Evolutionary conservation across 2,888 invertebrate species (phyloP).

Genomic region (Stenodema calcarata): DNA sequence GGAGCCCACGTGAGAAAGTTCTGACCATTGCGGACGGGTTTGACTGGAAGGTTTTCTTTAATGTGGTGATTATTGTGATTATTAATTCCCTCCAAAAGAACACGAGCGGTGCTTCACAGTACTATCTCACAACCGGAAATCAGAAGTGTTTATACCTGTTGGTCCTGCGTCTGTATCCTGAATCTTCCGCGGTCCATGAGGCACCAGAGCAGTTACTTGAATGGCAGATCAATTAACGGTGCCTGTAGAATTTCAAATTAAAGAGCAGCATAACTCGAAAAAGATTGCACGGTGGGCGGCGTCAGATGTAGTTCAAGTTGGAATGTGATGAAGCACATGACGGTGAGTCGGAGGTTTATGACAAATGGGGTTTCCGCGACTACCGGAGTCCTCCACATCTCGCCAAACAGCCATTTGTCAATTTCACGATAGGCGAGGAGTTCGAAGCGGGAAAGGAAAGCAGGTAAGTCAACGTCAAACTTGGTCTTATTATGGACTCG

Average conservation of each 20-base stretch:
- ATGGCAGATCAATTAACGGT: too few species aligned
- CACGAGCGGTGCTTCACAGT: too few species aligned
- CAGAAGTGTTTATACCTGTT: too few species aligned
- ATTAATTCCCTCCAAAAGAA: too few species aligned
- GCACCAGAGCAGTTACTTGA: too few species aligned
- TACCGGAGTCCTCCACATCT: neutral
- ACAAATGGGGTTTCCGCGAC: constrained; percentile 31
- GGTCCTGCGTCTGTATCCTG: too few species aligned
- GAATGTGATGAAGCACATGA: neutral
- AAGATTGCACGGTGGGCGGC: neutral
- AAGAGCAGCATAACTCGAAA: neutral
- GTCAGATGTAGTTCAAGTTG: neutral
- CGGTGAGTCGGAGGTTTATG: neutral
- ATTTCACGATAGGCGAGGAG: constrained; percentile 10
- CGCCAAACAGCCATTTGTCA: constrained; percentile 33
- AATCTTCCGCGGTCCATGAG: too few species aligned
- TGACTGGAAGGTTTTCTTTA: too few species aligned
- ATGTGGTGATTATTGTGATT: too few species aligned
- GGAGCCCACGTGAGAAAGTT: too few species aligned
- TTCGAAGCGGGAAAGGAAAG: neutral
- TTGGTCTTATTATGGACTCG: neutral
- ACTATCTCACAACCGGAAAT: too few species aligned
- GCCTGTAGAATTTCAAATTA: too few species aligned
- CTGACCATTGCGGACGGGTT: neutral
- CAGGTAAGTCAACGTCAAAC: constrained; percentile 1